Evolutionary conservation across 1,140 invertebrate genomes (phyloP).

Genomic region (Bombus pyrosoma): DNA sequence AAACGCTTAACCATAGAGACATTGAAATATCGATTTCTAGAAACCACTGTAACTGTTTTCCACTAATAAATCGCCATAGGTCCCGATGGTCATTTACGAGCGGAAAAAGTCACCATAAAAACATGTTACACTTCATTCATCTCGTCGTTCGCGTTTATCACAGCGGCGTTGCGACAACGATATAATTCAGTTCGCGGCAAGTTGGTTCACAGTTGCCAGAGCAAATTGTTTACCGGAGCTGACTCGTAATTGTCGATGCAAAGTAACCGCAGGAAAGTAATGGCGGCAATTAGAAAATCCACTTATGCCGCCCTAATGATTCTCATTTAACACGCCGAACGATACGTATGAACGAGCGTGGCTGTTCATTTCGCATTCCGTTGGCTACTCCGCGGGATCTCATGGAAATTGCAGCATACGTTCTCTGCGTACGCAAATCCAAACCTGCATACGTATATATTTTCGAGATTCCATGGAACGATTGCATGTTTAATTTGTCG

Average conservation of each 20-base stretch:
- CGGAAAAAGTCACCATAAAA: neutral
- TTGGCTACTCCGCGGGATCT: neutral
- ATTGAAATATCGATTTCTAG: neutral
- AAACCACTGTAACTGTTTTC: neutral
- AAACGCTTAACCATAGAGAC: neutral
- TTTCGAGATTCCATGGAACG: constrained; percentile 18
- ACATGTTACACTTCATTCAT: neutral
- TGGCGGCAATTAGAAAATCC: constrained; percentile 45
- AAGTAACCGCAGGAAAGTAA: constrained; percentile 26
- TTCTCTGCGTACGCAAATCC: constrained; percentile 1
- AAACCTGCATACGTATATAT: constrained; percentile 4
- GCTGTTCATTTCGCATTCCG: constrained; percentile 39
- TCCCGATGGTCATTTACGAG: neutral
- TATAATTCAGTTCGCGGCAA: neutral
- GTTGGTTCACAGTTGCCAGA: neutral
- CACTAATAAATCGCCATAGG: neutral
- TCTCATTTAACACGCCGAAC: constrained; percentile 35
- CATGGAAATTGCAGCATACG: constrained; percentile 35
- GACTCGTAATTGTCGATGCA: constrained; percentile 7
- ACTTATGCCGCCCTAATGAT: constrained; percentile 41
- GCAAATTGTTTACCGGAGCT: constrained; percentile 9
- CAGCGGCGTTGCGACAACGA: neutral
- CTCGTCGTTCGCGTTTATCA: constrained; percentile 1
- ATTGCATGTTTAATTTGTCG: constrained; percentile 8
- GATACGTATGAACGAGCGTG: neutral